Percentiles rank a stretch among this genome's conserved stretches.
Conservation (phyloP, 2,888 invertebrate genomes). For the Trachelus troglodyta region DNA sequence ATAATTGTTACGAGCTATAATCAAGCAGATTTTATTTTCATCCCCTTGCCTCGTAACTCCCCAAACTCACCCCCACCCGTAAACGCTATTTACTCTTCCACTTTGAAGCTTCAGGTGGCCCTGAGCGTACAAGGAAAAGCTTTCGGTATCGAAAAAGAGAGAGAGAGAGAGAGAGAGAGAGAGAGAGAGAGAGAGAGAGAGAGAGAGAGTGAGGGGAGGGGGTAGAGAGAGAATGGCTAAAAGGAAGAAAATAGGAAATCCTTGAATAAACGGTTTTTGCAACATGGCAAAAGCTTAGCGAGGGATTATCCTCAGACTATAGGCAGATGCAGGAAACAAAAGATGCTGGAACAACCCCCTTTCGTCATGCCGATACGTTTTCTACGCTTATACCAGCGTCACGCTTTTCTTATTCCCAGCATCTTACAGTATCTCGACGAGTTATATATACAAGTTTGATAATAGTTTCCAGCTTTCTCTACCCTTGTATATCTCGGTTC, state of each 20-base stretch:
- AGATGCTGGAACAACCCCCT: not conserved
- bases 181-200: constrained; percentile 16
- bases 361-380: not conserved
- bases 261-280: constrained; percentile 50
- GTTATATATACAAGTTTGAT: too few relatives aligned
- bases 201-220: not conserved
- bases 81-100: too few relatives aligned
- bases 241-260: constrained; percentile 44
- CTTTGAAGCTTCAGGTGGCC: too few relatives aligned
- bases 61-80: too few relatives aligned
- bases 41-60: too few relatives aligned
- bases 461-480: too few relatives aligned
- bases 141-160: not conserved
- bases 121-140: too few relatives aligned
- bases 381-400: constrained; percentile 25
- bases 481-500: too few relatives aligned
- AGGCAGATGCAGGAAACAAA: constrained; percentile 35
- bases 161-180: constrained; percentile 25
- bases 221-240: constrained; percentile 23
- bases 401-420: constrained; percentile 17
- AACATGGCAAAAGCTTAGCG: constrained; percentile 46
- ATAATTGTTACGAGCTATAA: too few relatives aligned
- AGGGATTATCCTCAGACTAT: constrained; percentile 45
- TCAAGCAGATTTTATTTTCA: too few relatives aligned
- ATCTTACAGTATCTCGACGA: too few relatives aligned